These are phyloP conservation scores for Pollachius pollachius DNA, from an alignment of 2,113 vertebrate genomes.

Conservation along the genomic window DNA sequence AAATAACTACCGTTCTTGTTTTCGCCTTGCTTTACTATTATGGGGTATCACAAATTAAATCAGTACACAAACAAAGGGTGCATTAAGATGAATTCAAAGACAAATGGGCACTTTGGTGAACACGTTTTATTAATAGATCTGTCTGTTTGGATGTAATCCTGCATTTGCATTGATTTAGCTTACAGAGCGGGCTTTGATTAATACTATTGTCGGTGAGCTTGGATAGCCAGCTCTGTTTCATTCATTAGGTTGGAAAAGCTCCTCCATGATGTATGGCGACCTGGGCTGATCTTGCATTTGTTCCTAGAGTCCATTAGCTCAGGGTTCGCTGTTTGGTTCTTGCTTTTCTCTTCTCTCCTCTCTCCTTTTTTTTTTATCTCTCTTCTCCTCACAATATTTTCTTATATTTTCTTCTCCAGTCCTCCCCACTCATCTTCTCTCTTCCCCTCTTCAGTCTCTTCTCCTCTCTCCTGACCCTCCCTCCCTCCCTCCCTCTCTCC, in stretches of 20 bases:
- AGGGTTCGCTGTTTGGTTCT: slow-evolving; percentile 16
- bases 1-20: background rate
- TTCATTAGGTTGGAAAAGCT: slow-evolving; percentile 43
- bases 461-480: background rate
- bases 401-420: background rate
- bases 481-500: too few species aligned
- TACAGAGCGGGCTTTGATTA: slow-evolving; percentile 47
- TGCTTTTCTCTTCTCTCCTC: slow-evolving; percentile 14
- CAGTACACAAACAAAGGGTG: slow-evolving; percentile 38
- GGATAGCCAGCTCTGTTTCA: slow-evolving; percentile 45
- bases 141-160: slow-evolving; percentile 31
- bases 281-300: slow-evolving; percentile 22
- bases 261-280: slow-evolving; percentile 45
- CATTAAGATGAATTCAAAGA: slow-evolving; percentile 43
- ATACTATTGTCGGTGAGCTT: slow-evolving; percentile 32
- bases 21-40: too few species aligned
- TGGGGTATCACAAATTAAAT: slow-evolving; percentile 21
- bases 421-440: background rate
- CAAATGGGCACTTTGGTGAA: slow-evolving; percentile 32
- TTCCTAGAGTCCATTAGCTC: slow-evolving; percentile 56
- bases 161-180: slow-evolving; percentile 52
- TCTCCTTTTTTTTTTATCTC: background rate
- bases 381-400: background rate
- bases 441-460: background rate
- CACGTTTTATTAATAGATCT: slow-evolving; percentile 42